These are phyloP conservation scores for Cinclus mexicanus DNA, from an alignment of 2,113 vertebrate genomes.

Conservation along the genomic window DNA sequence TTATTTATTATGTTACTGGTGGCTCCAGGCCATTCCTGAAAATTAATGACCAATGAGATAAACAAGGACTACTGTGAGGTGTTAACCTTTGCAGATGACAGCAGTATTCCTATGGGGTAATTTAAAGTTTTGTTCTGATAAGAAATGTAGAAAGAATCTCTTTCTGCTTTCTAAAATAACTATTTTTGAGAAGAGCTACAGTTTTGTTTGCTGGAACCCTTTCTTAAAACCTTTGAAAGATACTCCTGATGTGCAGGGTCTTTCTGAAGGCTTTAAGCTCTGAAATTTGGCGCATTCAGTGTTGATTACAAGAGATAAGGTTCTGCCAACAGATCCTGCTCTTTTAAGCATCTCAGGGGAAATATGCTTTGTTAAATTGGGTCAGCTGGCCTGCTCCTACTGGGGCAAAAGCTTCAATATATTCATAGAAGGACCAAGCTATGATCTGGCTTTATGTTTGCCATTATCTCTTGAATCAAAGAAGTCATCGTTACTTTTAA, in stretches of 20 bases:
- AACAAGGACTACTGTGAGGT: conserved; percentile 32
- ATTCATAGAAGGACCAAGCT: not conserved
- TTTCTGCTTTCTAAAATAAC: not conserved
- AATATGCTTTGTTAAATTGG: not conserved
- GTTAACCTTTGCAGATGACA: conserved; percentile 19
- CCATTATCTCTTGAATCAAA: not conserved
- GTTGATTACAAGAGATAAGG: not conserved
- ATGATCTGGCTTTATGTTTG: not conserved
- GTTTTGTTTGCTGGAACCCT: not conserved
- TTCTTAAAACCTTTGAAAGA: not conserved
- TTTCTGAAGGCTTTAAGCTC: not conserved
- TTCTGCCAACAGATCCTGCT: not conserved
- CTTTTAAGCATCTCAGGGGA: not conserved
- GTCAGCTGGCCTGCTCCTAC: not conserved
- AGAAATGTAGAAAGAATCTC: not conserved
- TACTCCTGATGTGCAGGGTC: not conserved
- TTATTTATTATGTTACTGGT: conserved; percentile 46
- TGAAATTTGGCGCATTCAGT: not conserved
- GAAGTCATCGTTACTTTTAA: not conserved
- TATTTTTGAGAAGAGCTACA: not conserved
- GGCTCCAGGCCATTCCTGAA: conserved; percentile 1
- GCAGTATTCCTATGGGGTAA: not conserved
- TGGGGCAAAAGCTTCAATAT: not conserved
- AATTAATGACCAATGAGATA: conserved; percentile 53
- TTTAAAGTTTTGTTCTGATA: not conserved